phyloP scores from a whole-genome alignment of 2,113 vertebrate genomes.

The Pseudorectes ferrugineus region DNA sequence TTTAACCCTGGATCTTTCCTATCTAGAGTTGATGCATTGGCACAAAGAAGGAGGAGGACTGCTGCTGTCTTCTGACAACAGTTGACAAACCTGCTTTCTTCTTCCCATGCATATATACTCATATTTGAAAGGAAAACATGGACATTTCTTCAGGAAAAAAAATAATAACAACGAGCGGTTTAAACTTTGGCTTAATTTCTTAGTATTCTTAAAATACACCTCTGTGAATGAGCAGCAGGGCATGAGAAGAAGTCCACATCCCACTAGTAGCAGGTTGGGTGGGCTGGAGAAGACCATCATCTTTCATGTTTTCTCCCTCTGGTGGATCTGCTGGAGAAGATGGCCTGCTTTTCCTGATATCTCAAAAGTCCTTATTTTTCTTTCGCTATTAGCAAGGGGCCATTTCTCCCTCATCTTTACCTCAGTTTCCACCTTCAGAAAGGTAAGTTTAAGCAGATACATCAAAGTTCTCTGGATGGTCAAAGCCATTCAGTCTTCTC shows the following conservation, averaged over 20 bases:
- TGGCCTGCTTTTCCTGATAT: neutral
- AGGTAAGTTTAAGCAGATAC: neutral
- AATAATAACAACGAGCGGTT: fast-evolving
- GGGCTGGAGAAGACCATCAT: neutral
- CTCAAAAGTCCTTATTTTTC: neutral
- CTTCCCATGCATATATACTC: neutral
- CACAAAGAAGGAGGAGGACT: neutral
- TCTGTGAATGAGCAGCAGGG: neutral
- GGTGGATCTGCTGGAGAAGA: neutral
- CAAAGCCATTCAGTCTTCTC: neutral
- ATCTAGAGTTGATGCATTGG: neutral
- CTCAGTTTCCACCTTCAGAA: neutral
- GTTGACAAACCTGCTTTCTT: neutral
- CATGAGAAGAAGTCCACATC: neutral
- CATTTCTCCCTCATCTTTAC: neutral
- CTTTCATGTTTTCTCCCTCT: neutral
- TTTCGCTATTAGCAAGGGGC: neutral
- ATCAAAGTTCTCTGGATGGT: neutral
- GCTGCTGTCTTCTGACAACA: neutral
- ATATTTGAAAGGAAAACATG: neutral
- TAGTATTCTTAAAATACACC: neutral
- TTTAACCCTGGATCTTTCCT: neutral
- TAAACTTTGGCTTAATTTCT: neutral
- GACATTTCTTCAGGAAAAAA: neutral
- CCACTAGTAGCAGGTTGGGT: neutral